Conservation (phyloP, 2,888 invertebrate species). For the Noctua janthe region DNA sequence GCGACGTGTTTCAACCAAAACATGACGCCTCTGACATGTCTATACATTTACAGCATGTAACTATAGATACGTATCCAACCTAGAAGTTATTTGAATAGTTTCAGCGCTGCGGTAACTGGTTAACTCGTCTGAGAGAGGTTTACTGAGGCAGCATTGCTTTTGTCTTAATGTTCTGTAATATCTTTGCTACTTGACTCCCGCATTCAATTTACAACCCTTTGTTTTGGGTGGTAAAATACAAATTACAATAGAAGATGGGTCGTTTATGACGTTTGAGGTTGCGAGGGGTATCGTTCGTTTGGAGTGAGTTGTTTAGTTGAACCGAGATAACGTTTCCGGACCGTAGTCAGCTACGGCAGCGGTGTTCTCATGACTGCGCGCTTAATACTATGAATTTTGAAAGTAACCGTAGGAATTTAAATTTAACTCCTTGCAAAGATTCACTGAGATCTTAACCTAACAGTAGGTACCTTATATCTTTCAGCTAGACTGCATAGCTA, state of each 20-base stretch:
- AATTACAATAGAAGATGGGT: conserved; percentile 50
- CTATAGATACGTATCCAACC: conserved; percentile 47
- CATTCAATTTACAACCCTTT: conserved; percentile 65
- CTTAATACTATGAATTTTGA: conserved; percentile 62
- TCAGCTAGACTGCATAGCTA: neutral
- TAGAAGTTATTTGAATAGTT: conserved; percentile 82
- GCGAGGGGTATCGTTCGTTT: conserved; percentile 69
- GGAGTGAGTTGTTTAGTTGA: conserved; percentile 87
- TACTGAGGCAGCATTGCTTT: conserved; percentile 79
- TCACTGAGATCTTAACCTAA: neutral
- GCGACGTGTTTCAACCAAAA: conserved; percentile 41
- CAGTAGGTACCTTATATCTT: neutral
- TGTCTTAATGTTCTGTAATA: conserved; percentile 58
- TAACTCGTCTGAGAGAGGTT: conserved; percentile 81
- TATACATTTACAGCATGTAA: conserved; percentile 25
- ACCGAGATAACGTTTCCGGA: conserved; percentile 85
- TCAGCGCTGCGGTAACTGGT: conserved; percentile 85
- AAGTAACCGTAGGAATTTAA: conserved; percentile 37
- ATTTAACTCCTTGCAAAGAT: neutral
- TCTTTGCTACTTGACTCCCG: conserved; percentile 42
- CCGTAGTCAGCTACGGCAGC: conserved; percentile 76
- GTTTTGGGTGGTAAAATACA: conserved; percentile 55
- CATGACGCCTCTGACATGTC: conserved; percentile 35
- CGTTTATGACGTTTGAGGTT: conserved; percentile 64
- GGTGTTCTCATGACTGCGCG: conserved; percentile 74